Base-by-base conservation (phyloP, 2,888 invertebrate species). In the Cyaniris semiargus region DNA sequence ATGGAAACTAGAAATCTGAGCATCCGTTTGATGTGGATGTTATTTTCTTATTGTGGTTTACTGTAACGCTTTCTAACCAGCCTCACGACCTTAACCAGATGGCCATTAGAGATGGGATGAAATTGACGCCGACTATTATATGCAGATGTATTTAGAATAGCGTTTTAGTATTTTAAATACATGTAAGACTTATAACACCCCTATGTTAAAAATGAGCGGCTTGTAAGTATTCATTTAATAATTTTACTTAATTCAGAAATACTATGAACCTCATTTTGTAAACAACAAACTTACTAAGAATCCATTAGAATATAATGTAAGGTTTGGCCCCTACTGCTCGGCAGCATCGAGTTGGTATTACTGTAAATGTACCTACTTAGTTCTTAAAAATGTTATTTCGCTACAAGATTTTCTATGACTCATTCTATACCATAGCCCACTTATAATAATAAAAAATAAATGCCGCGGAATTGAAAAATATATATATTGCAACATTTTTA, bases 41-140 rank as follows among this genome's bases (percentile, higher is more conserved):
- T 44, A 44, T 72, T 72, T 72, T 72, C 48, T 74, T 74, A 53
- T 74, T 74, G 74, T 74, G 74, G 74, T 74, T 74, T 53, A 74
- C 74, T 74, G 74, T 74, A 74, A 74, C 74, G 74, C 74, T 74
- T 74, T 74, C 74, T 74, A 74, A 74, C 48, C 53, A 74, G 74
- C 48, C 74, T 74, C 74, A 74, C 74, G 74, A 74, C 74, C 74
- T 53, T 74, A 53, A 48, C 21, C 53, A 48, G 53, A 74, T 74
- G 18, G 27, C 66, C 66, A 66, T 66, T 66, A 66, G 23, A 72
- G 71, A 71, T 27, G 44, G 27, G 74, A 74, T 48, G 23, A 74
- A 53, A 53, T 74, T 74, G 74, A 23, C 48, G 74, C 21, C 23
- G 53, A 21, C 21, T 44, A 21, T 74, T 44, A 44, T 71, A 71